A percentile compares a stretch with the other conserved stretches of the same genome.
These are phyloP conservation scores for Netelia melanura DNA, from an alignment of 2,888 invertebrate species.

Conservation along the genomic window DNA sequence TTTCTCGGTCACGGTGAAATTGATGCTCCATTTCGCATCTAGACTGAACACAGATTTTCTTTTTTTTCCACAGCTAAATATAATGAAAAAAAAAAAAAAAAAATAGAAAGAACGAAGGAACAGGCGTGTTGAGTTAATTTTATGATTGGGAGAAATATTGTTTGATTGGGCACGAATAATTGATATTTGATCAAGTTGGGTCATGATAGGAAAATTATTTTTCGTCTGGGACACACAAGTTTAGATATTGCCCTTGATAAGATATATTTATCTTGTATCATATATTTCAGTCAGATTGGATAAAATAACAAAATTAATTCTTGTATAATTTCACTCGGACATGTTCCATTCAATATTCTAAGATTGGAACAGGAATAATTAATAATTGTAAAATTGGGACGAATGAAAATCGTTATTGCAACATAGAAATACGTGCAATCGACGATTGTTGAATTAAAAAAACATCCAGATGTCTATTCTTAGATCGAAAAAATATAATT, in stretches of 20 bases:
- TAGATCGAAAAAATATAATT: too few species aligned
- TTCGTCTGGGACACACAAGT: too few species aligned
- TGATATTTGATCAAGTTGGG: not conserved
- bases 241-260: too few species aligned
- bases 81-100: too few species aligned
- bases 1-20: constrained; percentile 38
- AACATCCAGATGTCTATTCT: too few species aligned
- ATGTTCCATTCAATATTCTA: not conserved
- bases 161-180: not conserved
- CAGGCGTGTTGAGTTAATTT: too few species aligned
- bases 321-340: not conserved
- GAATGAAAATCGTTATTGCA: not conserved
- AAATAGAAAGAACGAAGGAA: not conserved
- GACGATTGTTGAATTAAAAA: not conserved
- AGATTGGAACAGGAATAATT: not conserved
- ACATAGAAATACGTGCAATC: too few species aligned
- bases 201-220: too few species aligned
- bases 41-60: not conserved
- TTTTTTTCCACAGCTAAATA: not conserved
- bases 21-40: constrained; percentile 40
- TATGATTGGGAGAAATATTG: too few species aligned
- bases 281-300: too few species aligned
- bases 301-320: too few species aligned
- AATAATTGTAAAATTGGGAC: not conserved
- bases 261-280: too few species aligned